These are phyloP conservation scores for Caenorhabditis brenneri DNA, from an alignment of 1,140 invertebrate genomes.

Conservation along the genomic window DNA sequence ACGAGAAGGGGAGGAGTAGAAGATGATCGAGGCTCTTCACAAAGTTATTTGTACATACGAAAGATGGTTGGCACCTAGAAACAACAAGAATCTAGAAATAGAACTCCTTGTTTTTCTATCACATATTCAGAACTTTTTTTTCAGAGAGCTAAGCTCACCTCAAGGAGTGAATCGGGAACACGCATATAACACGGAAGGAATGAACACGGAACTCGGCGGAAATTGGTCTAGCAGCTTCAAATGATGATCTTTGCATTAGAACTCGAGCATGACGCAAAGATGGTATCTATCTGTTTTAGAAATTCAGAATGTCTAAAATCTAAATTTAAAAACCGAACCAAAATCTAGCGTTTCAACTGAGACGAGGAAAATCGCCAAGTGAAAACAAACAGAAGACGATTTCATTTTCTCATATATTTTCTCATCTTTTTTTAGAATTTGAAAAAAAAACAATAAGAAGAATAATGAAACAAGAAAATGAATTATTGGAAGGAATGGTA, in stretches of 20 bases:
- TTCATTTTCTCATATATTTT: neutral
- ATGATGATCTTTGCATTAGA: neutral
- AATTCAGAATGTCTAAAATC: neutral
- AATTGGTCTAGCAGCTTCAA: neutral
- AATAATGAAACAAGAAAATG: neutral
- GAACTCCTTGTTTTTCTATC: too few relatives aligned
- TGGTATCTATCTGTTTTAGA: neutral
- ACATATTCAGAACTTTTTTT: too few relatives aligned
- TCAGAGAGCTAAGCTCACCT: too few relatives aligned
- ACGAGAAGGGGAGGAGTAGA: neutral
- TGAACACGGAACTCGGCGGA: neutral
- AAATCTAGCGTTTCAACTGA: neutral
- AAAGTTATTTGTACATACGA: neutral
- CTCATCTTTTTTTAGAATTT: neutral
- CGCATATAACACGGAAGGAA: neutral
- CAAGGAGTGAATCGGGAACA: too few relatives aligned
- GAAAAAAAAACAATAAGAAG: neutral
- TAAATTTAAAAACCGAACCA: neutral
- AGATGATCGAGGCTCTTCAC: slow-evolving; percentile 10
- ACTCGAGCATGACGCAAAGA: neutral
- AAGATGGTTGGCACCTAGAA: neutral
- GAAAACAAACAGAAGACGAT: neutral
- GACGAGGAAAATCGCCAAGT: neutral
- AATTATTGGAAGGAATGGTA: too few relatives aligned
- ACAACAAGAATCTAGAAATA: neutral